Base-by-base conservation (phyloP, 2,888 invertebrate genomes). In the Bellardia bayeri region DNA sequence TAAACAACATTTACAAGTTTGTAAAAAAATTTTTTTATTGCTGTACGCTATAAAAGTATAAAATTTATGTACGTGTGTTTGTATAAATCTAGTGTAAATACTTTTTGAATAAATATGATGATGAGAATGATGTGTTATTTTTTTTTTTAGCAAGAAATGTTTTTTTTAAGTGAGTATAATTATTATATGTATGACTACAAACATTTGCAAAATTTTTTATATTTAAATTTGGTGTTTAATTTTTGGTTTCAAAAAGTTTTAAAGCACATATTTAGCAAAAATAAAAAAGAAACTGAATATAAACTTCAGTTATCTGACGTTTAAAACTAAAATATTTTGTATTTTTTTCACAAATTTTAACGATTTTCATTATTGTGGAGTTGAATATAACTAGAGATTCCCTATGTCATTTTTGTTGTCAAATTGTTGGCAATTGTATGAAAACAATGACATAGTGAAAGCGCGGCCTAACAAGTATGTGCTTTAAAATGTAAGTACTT, bases 1-100 rank as follows among this genome's bases (percentile, higher is more conserved):
- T 23, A 56, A 63, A 54, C 71, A 45, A 56, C 16, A 54, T 33
- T 63, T 72, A 23, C 11, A 13, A 56, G 63, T 72, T 56, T 85
- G 30, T 68, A 64, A 33, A 83, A 82, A 75, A 61, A 0, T 42
- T 54, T 75, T 61, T 51, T 78, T 80, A 58, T 80, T 79, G 69
- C 63, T 42, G 40, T 56, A 82, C 33, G 58, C 54, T 88, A 85
- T 76, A 88, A 85, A 88, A 82, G 74, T 86, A 86, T 78, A 82
- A 86, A 82, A 82, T 78, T 72, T 76, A 45, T 81, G 33, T 64
- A 13, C 56, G 51, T 79, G 9, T 56, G 33, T 80, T 33, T 83
- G 75, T 86, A 69, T 80, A 84, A 75, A 69, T 79, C 33, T 76
- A 61, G 23, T 66, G 64, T 72, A 30, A 64, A 64, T 64, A 64